Evolutionary conservation across 2,888 invertebrate species (phyloP).

Genomic region (Hirudinaria manillensis): DNA sequence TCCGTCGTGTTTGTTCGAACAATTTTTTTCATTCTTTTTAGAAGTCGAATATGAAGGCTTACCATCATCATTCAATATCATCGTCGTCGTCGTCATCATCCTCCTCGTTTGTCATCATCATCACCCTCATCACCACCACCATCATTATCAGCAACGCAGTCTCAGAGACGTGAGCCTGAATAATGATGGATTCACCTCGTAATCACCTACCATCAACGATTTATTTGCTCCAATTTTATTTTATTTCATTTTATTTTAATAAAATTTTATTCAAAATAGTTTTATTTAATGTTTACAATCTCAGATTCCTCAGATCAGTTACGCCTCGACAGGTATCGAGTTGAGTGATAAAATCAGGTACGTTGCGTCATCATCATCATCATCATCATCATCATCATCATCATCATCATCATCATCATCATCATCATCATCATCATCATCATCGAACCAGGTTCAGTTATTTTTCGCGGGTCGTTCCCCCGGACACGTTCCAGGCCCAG

Average conservation of each 20-base stretch:
- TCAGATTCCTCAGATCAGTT: conserved; percentile 66
- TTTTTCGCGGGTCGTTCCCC: conserved; percentile 63
- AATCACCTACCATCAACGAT: not conserved
- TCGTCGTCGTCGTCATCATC: conserved; percentile 23
- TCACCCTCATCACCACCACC: conserved; percentile 28
- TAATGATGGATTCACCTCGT: not conserved
- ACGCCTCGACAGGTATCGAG: conserved; percentile 68
- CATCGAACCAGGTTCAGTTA: conserved; percentile 60
- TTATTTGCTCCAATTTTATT: not conserved
- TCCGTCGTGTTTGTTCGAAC: no score
- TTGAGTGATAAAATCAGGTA: conserved; percentile 64
- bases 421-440: conserved; percentile 31
- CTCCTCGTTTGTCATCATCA: conserved; percentile 28
- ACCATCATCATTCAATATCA: conserved; percentile 19
- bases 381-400: conserved; percentile 34
- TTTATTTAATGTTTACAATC: not conserved
- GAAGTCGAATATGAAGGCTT: no score
- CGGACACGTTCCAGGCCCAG: conserved; percentile 58
- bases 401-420: conserved; percentile 35
- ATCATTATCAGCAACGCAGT: conserved; percentile 1
- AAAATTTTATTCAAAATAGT: not conserved
- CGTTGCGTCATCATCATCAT: conserved; percentile 31
- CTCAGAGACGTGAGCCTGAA: not conserved
- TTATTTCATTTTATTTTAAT: not conserved
- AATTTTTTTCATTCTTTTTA: no score